Conservation (phyloP, 2,113 vertebrate species). For the Dasyornis broadbenti region DNA sequence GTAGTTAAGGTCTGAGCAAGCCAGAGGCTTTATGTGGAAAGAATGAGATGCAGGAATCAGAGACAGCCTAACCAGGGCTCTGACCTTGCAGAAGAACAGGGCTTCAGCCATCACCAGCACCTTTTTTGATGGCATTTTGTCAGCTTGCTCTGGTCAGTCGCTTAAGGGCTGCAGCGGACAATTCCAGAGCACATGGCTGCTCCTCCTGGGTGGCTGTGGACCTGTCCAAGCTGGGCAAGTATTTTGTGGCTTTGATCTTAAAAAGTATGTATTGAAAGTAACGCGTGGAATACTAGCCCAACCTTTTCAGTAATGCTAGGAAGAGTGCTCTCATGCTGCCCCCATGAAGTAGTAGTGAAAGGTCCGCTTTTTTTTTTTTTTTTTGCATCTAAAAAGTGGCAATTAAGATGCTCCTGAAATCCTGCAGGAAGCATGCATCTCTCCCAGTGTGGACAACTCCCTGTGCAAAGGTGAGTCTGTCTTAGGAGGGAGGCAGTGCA, state of each 20-base stretch:
- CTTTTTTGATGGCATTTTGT: not conserved
- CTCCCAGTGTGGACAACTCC: not conserved
- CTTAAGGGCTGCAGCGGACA: accelerated
- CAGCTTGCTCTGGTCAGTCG: not conserved
- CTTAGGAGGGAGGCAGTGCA: not conserved
- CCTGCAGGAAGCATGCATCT: not conserved
- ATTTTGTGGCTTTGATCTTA: not conserved
- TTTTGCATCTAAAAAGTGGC: not conserved
- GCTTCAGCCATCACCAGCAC: not conserved
- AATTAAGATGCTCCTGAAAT: not conserved
- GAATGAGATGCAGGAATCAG: not conserved
- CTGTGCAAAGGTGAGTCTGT: accelerated
- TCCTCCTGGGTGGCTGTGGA: not conserved
- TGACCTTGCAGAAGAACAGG: not conserved
- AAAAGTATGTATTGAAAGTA: not conserved
- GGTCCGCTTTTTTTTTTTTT: not conserved
- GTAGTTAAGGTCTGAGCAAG: not conserved
- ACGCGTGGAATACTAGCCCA: not conserved
- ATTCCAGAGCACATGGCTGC: not conserved
- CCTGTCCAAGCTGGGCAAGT: not conserved
- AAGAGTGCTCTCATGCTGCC: not conserved
- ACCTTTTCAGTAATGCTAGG: not conserved
- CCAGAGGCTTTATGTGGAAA: not conserved
- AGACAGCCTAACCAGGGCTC: not conserved
- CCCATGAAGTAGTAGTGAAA: not conserved